phyloP scores from a whole-genome alignment of 1,140 invertebrate species.

The Drosophila fuyamai region DNA sequence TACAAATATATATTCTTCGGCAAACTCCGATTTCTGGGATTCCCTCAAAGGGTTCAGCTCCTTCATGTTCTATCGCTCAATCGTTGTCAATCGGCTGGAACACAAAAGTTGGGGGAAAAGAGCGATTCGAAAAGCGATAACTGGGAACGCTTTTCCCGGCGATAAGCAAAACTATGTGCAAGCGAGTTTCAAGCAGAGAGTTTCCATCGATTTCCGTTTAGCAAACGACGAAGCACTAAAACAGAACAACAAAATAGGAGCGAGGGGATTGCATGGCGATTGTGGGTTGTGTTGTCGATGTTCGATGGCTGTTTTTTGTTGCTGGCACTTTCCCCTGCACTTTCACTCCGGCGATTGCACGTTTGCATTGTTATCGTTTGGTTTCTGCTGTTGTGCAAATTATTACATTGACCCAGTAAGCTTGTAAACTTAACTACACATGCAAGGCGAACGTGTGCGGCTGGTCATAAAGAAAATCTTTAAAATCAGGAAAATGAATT shows the following conservation, averaged over 20 bases:
- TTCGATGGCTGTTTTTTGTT: slow-evolving; percentile 35
- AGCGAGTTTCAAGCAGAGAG: slow-evolving; percentile 42
- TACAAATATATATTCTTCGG: no score
- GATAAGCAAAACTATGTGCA: slow-evolving; percentile 55
- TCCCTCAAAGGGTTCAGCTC: neutral
- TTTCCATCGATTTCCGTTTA: slow-evolving; percentile 77
- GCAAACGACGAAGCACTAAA: slow-evolving; percentile 69
- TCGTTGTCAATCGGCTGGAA: slow-evolving; percentile 12
- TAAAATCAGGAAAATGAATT: slow-evolving; percentile 26
- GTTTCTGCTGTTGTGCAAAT: slow-evolving; percentile 67
- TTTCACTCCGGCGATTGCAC: slow-evolving; percentile 61
- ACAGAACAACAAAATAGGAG: slow-evolving; percentile 21
- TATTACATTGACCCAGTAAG: slow-evolving; percentile 79
- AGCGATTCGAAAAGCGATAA: slow-evolving; percentile 45
- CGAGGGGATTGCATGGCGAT: slow-evolving; percentile 16
- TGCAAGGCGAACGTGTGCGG: slow-evolving; percentile 1
- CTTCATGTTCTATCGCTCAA: slow-evolving; percentile 22
- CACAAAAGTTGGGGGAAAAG: slow-evolving; percentile 21
- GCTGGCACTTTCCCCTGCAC: slow-evolving; percentile 45
- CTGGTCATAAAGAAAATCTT: slow-evolving; percentile 21
- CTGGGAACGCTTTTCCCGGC: slow-evolving; percentile 40
- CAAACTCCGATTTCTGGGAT: neutral
- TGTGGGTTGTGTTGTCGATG: slow-evolving; percentile 25
- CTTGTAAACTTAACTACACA: slow-evolving; percentile 30
- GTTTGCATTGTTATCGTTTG: slow-evolving; percentile 67